Base-by-base conservation (phyloP, 53 echinoderm and acorn worm genomes). In the Echinometra lucunter region DNA sequence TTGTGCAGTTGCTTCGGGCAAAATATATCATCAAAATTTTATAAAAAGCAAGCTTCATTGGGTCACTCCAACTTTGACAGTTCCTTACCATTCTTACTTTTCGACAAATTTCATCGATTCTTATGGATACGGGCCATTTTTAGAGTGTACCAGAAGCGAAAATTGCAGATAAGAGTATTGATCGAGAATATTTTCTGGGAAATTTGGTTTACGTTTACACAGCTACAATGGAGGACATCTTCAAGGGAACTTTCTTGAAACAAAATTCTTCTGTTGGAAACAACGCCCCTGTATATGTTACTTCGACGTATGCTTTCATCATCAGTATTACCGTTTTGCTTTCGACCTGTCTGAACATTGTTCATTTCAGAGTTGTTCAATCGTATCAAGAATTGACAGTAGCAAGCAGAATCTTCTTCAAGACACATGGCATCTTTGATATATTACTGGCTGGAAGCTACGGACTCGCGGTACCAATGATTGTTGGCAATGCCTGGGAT, bases 391-490 rank as follows among this genome's bases (percentile, higher is more conserved):
- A 89, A 13, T 37, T 89, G 2, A 12, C 89, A 37, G 37, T 34
- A 60, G 12, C 89, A 1, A 89, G 60, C 15, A 57, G 60, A 58
- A 89, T 89, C 37, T 60, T 89, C 19, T 38, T 35, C 19, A 34
- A 60, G 89, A 23, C 60, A 38, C 58, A 89, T 30, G 89, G 37
- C 35, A 21, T 89, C 60, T 27, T 58, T 60, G 89, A 89, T 49
- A 40, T 58, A 13, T 37, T 57, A 1, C 60, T 58, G 23, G 15
- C 63, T 21, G 18, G 19, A 4, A 37, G 17, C 37, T 89, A 58
- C 38, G 58, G 37, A 25, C 30, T 89, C 19, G 11, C 40, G 3
- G 30, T 89, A 58, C 89, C 89, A 1, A 21, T 58, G 21, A 89
- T 89, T 4, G 89, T 60, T 2, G 12, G 57, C 32, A 37, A 37